Evolutionary conservation across 2,113 vertebrate species (phyloP), one percentile per base, ranked within the genome.

Genomic region (Perccottus glenii): DNA sequence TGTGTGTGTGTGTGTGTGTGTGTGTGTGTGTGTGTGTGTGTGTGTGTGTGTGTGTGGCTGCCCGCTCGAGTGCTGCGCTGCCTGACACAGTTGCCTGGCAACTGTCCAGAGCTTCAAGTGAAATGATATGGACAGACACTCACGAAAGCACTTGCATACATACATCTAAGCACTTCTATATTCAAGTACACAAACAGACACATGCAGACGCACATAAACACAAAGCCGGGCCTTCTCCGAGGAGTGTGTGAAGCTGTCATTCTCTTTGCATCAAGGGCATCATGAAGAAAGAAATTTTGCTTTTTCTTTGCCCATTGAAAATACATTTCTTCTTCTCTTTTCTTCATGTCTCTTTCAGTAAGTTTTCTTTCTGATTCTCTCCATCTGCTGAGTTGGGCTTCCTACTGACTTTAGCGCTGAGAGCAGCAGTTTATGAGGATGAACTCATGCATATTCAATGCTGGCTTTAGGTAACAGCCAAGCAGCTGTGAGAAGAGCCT

Each of bases 401-500:
- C 89, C 83, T 92, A 67, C 81, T 73, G 90, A 90, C 89, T 89
- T 91, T 89, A 86, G 74, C 67, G 88, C 90, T 91, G 89, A 92
- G 83, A 83, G 73, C 78, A 86, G 91, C 86, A 91, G 80, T 92
- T 90, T 86, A 81, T 52, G 59, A 80, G 74, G 81, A 77, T 71
- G 84, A 85, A 80, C 83, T 90, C 88, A 92, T 93, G 90, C 79
- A 92, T 92, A 93, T 92, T 91, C 91, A 92, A 88, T 77, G 75
- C 81, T 77, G 60, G 86, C 85, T 90, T 87, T 84, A 89, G 88
- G 75, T 89, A 86, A 88, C 58, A 57, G 81, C 83, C 83, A 84
- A 83, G 78, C 68, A 88, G 67, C 73, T 75, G 86, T 60, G 83
- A 83, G 81, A 73, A 83, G 73, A 87, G 82, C 77, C 81, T 78